phyloP scores from a whole-genome alignment of 1,140 invertebrate genomes.

The Drosophila gunungcola region DNA sequence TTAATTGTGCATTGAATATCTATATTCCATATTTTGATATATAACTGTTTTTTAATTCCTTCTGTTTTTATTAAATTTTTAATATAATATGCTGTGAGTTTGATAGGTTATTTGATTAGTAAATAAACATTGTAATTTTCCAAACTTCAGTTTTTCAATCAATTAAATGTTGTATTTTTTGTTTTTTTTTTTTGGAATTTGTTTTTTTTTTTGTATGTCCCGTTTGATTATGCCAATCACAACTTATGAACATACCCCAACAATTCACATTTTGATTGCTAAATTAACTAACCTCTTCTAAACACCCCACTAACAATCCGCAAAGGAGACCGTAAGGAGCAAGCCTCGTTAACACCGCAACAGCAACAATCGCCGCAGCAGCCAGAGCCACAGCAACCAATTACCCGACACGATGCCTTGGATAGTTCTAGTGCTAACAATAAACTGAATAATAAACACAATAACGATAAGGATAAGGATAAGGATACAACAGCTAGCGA shows the following conservation, averaged over 20 bases:
- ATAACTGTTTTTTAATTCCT: too few relatives aligned
- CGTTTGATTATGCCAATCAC: background rate
- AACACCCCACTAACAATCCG: slow-evolving; percentile 10
- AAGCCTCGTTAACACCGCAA: slow-evolving; percentile 64
- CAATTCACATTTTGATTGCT: slow-evolving; percentile 7
- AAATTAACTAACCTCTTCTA: slow-evolving; percentile 8
- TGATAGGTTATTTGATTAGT: too few relatives aligned
- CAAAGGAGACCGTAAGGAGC: slow-evolving; percentile 71
- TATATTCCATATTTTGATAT: too few relatives aligned
- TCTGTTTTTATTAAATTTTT: too few relatives aligned
- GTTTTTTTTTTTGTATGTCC: too few relatives aligned
- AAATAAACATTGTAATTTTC: too few relatives aligned
- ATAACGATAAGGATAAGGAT: slow-evolving; percentile 65
- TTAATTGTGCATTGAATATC: too few relatives aligned
- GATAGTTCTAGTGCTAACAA: slow-evolving; percentile 71
- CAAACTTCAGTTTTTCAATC: too few relatives aligned
- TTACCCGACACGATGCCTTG: slow-evolving; percentile 70
- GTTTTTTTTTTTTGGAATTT: too few relatives aligned
- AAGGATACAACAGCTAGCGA: slow-evolving; percentile 30
- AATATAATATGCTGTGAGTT: too few relatives aligned
- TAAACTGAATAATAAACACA: slow-evolving; percentile 76
- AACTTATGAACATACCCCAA: background rate
- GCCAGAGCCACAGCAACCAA: slow-evolving; percentile 40
- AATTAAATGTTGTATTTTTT: too few relatives aligned
- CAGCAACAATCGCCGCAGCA: slow-evolving; percentile 37